Conservation (phyloP, 1,140 invertebrate species). For the Conus ventricosus region DNA sequence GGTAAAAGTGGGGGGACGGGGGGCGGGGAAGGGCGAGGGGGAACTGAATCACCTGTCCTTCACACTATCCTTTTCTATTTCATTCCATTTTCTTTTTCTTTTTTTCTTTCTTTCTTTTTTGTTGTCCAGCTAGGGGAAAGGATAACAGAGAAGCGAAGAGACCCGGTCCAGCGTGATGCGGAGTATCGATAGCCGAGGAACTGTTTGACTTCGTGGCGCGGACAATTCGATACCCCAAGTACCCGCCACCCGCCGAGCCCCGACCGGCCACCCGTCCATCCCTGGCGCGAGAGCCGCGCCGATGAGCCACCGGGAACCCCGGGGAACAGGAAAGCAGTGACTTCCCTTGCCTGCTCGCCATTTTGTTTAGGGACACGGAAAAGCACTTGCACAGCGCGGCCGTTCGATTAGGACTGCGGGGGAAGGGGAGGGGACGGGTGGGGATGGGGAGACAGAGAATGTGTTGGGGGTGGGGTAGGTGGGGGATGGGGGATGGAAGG, state of each 20-base stretch:
- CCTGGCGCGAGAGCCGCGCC: not conserved
- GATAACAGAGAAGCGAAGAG: not conserved
- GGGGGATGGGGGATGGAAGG: too few species aligned
- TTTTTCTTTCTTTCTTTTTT: too few species aligned
- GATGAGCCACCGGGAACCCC: not conserved
- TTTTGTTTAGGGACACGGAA: constrained; percentile 31
- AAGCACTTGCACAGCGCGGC: constrained; percentile 20
- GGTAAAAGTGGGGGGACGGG: too few species aligned
- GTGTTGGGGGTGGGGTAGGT: too few species aligned
- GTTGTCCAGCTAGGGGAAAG: not conserved
- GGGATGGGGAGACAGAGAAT: too few species aligned
- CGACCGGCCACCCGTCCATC: not conserved
- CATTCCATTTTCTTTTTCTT: too few species aligned
- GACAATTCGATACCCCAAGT: constrained; percentile 27
- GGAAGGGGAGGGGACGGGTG: not conserved
- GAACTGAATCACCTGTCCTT: not conserved
- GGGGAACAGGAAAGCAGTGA: not conserved
- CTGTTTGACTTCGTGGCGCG: constrained; percentile 33
- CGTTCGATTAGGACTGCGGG: constrained; percentile 18
- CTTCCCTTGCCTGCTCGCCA: constrained; percentile 5
- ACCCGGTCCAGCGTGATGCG: not conserved
- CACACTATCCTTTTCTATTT: too few species aligned
- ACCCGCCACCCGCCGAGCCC: not conserved
- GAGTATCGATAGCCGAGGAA: constrained; percentile 27
- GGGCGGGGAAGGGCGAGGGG: too few species aligned